Base-by-base conservation (phyloP, 2,888 invertebrate species). In the Harpalus rufipes region DNA sequence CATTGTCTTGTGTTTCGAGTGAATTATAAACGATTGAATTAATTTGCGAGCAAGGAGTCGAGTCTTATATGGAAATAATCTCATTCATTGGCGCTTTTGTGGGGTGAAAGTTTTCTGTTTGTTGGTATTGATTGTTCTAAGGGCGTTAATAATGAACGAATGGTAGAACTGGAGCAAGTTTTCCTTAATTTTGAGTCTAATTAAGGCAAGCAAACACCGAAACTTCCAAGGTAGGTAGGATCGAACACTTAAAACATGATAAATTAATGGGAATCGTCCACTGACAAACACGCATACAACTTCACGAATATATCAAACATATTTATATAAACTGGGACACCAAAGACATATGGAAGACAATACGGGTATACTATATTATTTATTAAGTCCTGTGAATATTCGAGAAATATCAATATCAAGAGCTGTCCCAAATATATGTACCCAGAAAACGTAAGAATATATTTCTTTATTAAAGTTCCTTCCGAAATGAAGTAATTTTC, bases 181-280 rank as follows among this genome's bases (percentile, higher is more conserved):
- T 76, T 74, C 83, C 61, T 61, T 83, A 83, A 82, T 82, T 82
- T 82, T 72, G 72, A 82, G 82, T 82, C 82, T 82, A 82, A 83
- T 83, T 83, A 83, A 83, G 63, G 83, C 61, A 74, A 83, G 21
- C 83, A 83, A 83, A 83, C 83, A 83, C 61, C n/a, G 59, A 83
- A 83, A 76, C 41, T 83, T 83, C 58, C 76, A 83, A 83, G 82
- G 83, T 76, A 76, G 44, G 56, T 21, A n/a, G n/a, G n/a, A 61
- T 74, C 39, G 82, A 74, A 74, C 82, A 76, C 83, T 83, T 74
- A 59, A 32, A 83, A 61, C 83, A 74, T 83, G 74, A 83, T 83
- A 61, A 83, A 83, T 83, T 74, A 74, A 83, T 74, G 76, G 5
- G 61, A 83, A 74, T 83, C 59, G 56, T 76, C 74, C 44, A 32